phyloP scores from a whole-genome alignment of 2,888 invertebrate genomes.

The Nudaria mundana region DNA sequence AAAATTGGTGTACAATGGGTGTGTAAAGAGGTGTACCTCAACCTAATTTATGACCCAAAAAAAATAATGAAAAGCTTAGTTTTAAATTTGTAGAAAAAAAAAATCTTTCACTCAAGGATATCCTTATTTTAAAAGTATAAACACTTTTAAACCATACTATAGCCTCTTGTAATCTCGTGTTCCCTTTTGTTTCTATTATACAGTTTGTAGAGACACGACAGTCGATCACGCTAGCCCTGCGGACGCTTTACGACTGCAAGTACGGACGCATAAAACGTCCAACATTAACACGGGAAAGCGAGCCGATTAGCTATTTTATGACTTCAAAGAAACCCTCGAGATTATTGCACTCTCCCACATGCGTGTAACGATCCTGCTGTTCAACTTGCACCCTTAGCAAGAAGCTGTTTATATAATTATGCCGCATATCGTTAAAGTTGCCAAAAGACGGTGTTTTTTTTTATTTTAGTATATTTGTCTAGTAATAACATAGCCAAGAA shows the following conservation, averaged over 20 bases:
- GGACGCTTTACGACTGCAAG: slow-evolving; percentile 49
- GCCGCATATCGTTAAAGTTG: no score
- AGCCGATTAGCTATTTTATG: slow-evolving; percentile 50
- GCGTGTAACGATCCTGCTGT: slow-evolving; percentile 3
- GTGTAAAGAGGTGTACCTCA: no score
- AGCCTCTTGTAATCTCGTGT: neutral
- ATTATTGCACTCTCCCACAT: slow-evolving; percentile 29
- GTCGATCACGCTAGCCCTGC: slow-evolving; percentile 20
- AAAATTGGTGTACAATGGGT: no score
- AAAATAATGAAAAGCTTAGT: no score
- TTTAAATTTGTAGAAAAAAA: no score
- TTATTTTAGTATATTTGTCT: no score
- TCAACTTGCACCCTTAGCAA: neutral
- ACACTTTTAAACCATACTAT: neutral
- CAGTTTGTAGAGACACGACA: slow-evolving; percentile 17
- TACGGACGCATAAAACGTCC: slow-evolving; percentile 53
- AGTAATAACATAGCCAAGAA: no score
- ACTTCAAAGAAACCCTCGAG: slow-evolving; percentile 47
- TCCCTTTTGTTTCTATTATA: slow-evolving; percentile 14
- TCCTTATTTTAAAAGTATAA: no score
- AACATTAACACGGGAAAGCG: slow-evolving; percentile 48
- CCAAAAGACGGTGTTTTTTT: no score
- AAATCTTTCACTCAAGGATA: no score
- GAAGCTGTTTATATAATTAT: neutral
- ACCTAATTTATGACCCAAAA: no score